phyloP scores from a whole-genome alignment of 2,113 vertebrate genomes.

The Oreotrochilus melanogaster region DNA sequence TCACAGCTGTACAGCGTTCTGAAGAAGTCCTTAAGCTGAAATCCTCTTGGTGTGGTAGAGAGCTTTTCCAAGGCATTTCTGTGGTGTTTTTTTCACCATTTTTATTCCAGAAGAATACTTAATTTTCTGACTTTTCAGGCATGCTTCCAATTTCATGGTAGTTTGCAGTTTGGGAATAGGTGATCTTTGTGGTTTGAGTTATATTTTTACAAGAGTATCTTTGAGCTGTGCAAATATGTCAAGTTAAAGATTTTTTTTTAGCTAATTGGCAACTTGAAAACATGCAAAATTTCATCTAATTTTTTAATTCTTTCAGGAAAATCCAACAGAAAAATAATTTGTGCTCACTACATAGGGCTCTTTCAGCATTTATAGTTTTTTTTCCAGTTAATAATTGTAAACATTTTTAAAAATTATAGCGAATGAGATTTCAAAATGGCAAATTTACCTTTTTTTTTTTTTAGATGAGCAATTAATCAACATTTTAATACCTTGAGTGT shows the following conservation, averaged over 20 bases:
- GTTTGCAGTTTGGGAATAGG: background rate
- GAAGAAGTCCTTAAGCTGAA: conserved; percentile 34
- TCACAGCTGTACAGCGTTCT: conserved; percentile 7
- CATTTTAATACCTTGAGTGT: background rate
- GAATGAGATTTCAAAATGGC: background rate
- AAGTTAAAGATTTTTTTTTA: background rate
- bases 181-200: background rate
- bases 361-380: background rate
- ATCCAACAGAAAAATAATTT: background rate
- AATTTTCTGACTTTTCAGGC: conserved; percentile 19
- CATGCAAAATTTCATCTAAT: background rate
- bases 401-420: background rate
- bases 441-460: background rate
- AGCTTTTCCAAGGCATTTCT: conserved; percentile 22
- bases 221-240: background rate
- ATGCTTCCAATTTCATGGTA: background rate
- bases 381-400: background rate
- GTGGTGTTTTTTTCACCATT: conserved; percentile 5
- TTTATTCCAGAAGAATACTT: background rate
- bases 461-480: background rate
- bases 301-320: background rate
- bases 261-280: background rate
- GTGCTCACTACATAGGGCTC: background rate
- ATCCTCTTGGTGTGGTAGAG: background rate
- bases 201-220: background rate